Base-by-base conservation (phyloP, 2,113 vertebrate species). In the Vicugna pacos region DNA sequence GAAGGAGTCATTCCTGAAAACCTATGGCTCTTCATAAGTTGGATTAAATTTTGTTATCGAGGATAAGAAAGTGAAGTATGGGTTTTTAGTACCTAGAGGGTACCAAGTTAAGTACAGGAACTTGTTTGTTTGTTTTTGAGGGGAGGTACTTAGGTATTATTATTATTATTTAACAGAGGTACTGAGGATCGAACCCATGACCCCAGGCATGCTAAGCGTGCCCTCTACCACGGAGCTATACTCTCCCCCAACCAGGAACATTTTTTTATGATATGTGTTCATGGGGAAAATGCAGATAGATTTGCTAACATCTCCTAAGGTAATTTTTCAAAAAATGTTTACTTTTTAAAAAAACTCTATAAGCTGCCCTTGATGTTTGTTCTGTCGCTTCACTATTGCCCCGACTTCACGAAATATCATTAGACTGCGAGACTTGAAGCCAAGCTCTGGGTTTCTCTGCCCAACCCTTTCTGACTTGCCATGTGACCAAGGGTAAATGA, bases 401-500 rank as follows among this genome's bases (percentile, higher is more conserved):
- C 2, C 69, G 58, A 50, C 42, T 93, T 48, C 60, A 77, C 92
- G 76, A 96, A 84, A 92, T 93, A 81, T 42, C 72, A 84, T 95
- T 94, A 91, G 52, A 81, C 48, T 72, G 24, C 50, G 24, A 83
- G 85, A 92, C 65, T 83, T 96, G 73, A 93, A 88, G 89, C 52
- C 48, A 83, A 69, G 64, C 62, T 89, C 52, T 92, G 76, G 30
- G 72, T 94, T 96, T 96, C 93, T 96, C 60, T 94, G 76, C 83
- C 75, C 72, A 79, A 14, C 35, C 50, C 54, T 96, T 48, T 89
- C 82, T 82, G 70, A 90, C 75, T 96, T 93, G 84, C 70, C 88
- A 77, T 96, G 94, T 97, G 90, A 97, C 97, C 92, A 93, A 72
- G 80, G n/a, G 35, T 96, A 89, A 91, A 94, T 97, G 80, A 97